A percentile compares a stretch with the other conserved stretches of the same genome.
Conservation (phyloP, 2,797 vertebrate genomes). For the Acanthopagrus latus region DNA sequence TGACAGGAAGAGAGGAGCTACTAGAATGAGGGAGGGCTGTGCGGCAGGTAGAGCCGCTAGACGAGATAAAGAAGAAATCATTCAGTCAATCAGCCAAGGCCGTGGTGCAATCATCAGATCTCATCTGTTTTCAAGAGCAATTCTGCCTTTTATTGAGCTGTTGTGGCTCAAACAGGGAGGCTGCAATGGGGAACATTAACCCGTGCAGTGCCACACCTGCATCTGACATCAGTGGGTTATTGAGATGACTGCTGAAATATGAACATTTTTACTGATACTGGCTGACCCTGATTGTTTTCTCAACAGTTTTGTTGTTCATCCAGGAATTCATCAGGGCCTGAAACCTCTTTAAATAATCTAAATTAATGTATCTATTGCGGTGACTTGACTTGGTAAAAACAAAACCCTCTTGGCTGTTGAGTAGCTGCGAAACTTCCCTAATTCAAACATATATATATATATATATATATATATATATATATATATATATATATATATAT, state of each 20-base stretch:
- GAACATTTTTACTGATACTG: conserved; percentile 9
- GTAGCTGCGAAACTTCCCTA: no score
- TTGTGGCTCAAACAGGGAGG: conserved; percentile 80
- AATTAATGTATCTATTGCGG: background rate
- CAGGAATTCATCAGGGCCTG: background rate
- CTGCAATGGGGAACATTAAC: conserved; percentile 70
- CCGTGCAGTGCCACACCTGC: conserved; percentile 44
- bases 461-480: no score
- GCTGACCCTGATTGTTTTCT: background rate
- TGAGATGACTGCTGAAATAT: conserved; percentile 17
- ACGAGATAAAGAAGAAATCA: conserved; percentile 87
- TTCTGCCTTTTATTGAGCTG: conserved; percentile 86
- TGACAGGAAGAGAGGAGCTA: conserved; percentile 61
- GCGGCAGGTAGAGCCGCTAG: conserved; percentile 74
- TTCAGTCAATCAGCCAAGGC: conserved; percentile 85
- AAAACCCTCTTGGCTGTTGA: no score
- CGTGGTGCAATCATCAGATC: conserved; percentile 84
- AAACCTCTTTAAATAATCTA: background rate
- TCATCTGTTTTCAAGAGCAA: conserved; percentile 88
- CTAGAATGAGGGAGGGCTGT: conserved; percentile 46
- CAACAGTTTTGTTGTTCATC: conserved; percentile 4
- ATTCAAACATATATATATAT: no score
- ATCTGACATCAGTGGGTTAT: background rate
- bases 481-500: no score
- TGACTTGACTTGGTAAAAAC: no score